Evolutionary conservation across 2,888 invertebrate genomes (phyloP).

Genomic region (Eurytoma adleriae): DNA sequence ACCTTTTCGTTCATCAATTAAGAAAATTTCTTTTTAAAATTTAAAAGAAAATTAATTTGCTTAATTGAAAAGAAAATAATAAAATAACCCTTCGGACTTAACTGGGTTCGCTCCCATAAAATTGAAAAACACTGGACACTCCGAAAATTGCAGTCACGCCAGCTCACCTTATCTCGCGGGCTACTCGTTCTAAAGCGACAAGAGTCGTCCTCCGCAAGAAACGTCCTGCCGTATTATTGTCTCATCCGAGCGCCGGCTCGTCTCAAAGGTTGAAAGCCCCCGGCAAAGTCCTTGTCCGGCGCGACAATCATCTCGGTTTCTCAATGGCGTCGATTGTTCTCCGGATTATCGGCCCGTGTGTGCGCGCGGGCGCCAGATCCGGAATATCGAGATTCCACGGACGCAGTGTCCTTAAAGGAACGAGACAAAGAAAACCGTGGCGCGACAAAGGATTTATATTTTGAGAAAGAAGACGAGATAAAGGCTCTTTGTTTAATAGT

Average conservation of each 20-base stretch:
- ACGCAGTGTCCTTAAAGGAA: neutral
- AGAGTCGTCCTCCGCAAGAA: neutral
- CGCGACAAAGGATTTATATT: conserved; percentile 16
- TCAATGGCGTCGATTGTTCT: conserved; percentile 37
- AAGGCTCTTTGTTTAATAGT: neutral
- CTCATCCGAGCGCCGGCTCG: conserved; percentile 2
- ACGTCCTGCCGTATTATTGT: conserved; percentile 35
- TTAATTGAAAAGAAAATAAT: too few relatives aligned
- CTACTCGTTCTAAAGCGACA: too few relatives aligned
- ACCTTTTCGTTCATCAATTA: too few relatives aligned
- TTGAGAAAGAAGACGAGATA: neutral
- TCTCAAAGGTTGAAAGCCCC: too few relatives aligned
- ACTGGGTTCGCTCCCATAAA: too few relatives aligned
- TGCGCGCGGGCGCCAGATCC: neutral
- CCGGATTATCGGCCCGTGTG: neutral
- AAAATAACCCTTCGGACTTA: too few relatives aligned
- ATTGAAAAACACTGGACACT: too few relatives aligned
- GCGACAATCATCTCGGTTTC: conserved; percentile 34
- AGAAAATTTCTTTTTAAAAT: too few relatives aligned
- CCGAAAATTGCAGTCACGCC: too few relatives aligned
- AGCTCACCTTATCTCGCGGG: too few relatives aligned
- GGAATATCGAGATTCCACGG: conserved; percentile 30
- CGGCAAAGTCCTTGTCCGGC: conserved; percentile 16
- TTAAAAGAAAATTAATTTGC: too few relatives aligned
- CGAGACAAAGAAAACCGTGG: conserved; percentile 10